Conservation (phyloP, 2,888 invertebrate species). For the Watsonalla binaria region DNA sequence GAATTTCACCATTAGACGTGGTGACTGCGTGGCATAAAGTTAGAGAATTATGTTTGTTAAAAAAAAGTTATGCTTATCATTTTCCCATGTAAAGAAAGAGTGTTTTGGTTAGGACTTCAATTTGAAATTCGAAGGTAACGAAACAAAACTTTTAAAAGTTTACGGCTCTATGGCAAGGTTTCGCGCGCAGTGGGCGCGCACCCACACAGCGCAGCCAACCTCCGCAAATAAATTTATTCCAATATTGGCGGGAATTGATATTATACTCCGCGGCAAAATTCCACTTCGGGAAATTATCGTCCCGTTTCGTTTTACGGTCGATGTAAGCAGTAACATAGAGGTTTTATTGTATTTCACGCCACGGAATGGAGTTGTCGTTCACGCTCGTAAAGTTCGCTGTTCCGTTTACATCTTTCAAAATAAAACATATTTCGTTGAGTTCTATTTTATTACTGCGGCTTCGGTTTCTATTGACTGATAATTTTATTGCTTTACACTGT, state of each 20-base stretch:
- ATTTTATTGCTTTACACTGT: background rate
- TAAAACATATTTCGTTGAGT: constrained; percentile 10
- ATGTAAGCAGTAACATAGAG: constrained; percentile 32
- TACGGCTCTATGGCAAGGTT: constrained; percentile 17
- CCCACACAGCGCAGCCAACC: constrained; percentile 33
- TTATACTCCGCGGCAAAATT: constrained; percentile 21
- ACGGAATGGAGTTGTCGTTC: constrained; percentile 39
- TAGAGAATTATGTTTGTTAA: no score
- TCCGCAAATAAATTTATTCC: constrained; percentile 21
- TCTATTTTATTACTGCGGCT: background rate
- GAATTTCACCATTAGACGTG: no score
- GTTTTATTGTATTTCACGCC: constrained; percentile 33
- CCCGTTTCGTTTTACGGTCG: constrained; percentile 47
- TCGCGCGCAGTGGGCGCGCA: constrained; percentile 28
- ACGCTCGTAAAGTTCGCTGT: constrained; percentile 28
- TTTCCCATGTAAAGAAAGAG: no score
- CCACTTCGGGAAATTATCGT: constrained; percentile 27
- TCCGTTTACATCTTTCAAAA: constrained; percentile 20
- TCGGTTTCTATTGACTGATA: background rate
- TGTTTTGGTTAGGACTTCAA: no score
- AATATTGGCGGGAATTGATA: constrained; percentile 32
- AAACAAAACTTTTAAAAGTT: no score
- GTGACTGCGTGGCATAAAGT: no score
- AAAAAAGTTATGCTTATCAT: no score
- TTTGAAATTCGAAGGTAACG: no score